Base-by-base conservation (phyloP, 2,113 vertebrate genomes). In the Halcyon senegalensis region DNA sequence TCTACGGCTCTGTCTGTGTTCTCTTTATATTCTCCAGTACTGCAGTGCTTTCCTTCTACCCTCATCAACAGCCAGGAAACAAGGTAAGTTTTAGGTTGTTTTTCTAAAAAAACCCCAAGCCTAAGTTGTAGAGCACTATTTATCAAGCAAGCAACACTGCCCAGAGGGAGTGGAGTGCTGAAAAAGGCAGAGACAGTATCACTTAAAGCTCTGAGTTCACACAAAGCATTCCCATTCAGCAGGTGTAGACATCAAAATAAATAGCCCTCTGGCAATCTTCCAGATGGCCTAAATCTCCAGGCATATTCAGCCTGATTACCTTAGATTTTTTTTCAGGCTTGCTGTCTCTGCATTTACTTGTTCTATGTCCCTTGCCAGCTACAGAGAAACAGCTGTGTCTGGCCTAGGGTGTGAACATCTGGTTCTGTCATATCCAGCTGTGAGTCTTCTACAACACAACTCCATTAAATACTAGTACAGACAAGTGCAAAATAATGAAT, bases 241-340 rank as follows among this genome's bases (percentile, higher is more conserved):
- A 97, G 97, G 91, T 93, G 84, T 92, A 97, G 93, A 96, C 92
- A 87, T 96, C 92, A 90, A 89, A 96, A 94, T 94, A 93, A 93
- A 87, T 76, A 96, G 59, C 90, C 96, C 72, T 73, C 74, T 95
- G 92, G 96, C 69, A 96, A 89, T 69, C 84, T 95, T 94, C 92
- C 96, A 96, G 96, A 96, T 75, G 92, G 92, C 93, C 93, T 95
- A 90, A 88, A 95, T 93, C 94, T 96, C 95, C 92, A 87, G 91
- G 90, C 89, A 87, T 92, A 95, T 96, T 93, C 95, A 95, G 94
- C 92, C 89, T 95, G 95, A 97, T 97, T 98, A 94, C 90, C 93
- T 96, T 84, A 73, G 78, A 74, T 94, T 93, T 85, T 96, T 84
- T 96, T 94, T 89, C 85, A 95, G 59, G 89, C 85, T 92, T 94